Conservation (phyloP, 53 echinoderm and acorn worm species). For the Echinometra lucunter region DNA sequence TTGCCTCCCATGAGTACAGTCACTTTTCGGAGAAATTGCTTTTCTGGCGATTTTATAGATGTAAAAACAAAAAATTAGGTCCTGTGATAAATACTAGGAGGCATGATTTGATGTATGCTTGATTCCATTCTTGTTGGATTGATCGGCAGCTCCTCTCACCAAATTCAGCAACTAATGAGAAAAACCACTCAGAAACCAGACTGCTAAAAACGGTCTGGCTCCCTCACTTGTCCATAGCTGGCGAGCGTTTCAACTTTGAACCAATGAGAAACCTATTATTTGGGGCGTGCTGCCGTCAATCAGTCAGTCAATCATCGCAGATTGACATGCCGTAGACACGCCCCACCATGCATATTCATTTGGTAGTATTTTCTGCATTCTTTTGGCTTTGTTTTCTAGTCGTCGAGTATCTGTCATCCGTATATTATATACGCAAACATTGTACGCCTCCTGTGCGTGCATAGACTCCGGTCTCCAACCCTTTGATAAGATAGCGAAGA, state of each 20-base stretch:
- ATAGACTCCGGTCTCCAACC: conserved; percentile 22
- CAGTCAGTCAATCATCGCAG: conserved; percentile 38
- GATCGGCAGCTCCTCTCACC: too few species aligned
- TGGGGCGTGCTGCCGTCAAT: neutral
- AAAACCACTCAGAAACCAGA: too few species aligned
- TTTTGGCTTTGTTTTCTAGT: neutral
- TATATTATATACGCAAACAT: conserved; percentile 8
- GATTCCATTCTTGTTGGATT: too few species aligned
- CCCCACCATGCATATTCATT: conserved; percentile 49
- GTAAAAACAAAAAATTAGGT: neutral
- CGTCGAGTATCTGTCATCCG: neutral
- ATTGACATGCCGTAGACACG: conserved; percentile 39
- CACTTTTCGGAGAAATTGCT: neutral
- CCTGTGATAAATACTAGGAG: neutral
- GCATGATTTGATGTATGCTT: too few species aligned
- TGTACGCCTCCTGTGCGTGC: conserved; percentile 31
- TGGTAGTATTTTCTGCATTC: neutral
- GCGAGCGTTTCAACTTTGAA: conserved; percentile 34
- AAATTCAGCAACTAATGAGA: too few species aligned
- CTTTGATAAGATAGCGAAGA: conserved; percentile 44
- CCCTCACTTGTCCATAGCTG: neutral
- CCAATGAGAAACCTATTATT: conserved; percentile 9
- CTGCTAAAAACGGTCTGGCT: neutral
- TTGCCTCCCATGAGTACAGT: neutral
- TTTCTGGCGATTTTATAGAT: neutral